These are phyloP conservation scores for Tychaedon coryphoeus DNA, from an alignment of 2,113 vertebrate genomes.

Conservation along the genomic window DNA sequence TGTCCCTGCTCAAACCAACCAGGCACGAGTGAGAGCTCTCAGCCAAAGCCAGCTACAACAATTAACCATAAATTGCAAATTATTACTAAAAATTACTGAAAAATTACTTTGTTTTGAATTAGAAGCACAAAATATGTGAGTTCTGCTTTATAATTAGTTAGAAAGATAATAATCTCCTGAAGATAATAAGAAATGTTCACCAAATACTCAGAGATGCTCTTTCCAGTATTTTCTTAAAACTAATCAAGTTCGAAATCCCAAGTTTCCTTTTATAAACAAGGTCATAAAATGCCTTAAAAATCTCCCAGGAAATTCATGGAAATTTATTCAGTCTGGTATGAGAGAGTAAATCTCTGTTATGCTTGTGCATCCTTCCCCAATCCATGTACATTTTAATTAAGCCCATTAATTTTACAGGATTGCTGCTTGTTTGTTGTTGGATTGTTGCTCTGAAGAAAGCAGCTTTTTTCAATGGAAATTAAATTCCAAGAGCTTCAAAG, in stretches of 20 bases:
- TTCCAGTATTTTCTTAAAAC: neutral
- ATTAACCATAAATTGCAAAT: neutral
- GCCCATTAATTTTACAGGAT: conserved; percentile 48
- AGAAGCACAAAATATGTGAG: neutral
- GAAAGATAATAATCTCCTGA: neutral
- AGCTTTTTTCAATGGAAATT: neutral
- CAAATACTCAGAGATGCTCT: neutral
- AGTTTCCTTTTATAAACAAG: conserved; percentile 17
- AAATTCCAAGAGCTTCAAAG: neutral
- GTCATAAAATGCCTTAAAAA: conserved; percentile 35
- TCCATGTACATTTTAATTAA: conserved; percentile 49
- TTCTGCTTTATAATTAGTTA: neutral
- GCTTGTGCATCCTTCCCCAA: neutral
- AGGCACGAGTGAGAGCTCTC: no score
- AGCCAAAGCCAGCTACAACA: no score
- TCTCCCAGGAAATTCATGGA: conserved; percentile 10
- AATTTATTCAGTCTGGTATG: neutral
- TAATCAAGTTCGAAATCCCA: neutral
- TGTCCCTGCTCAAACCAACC: neutral
- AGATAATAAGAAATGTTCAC: neutral
- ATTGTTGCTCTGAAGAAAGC: conserved; percentile 18
- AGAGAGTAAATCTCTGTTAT: conserved; percentile 18
- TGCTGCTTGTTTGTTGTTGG: neutral
- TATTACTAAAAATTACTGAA: neutral
- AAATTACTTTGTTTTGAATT: neutral